A percentile compares a stretch with the other conserved stretches of the same genome.
These are phyloP conservation scores for Cassiopea xamachana DNA, from an alignment of 30 jellyfish, hydroid and myxozoan genomes.

Conservation along the genomic window DNA sequence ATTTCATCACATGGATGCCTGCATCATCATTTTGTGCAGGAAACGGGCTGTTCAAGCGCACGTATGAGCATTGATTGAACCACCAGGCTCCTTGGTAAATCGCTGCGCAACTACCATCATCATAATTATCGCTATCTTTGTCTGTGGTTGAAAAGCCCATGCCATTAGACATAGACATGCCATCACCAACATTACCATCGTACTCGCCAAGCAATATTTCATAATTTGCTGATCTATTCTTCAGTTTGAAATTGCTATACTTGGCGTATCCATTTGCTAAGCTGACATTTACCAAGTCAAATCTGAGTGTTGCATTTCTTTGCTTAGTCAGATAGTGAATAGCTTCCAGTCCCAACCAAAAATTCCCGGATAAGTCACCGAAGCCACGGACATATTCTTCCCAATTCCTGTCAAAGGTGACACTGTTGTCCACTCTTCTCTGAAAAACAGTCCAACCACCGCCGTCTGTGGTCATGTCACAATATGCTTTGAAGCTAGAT, in stretches of 20 bases:
- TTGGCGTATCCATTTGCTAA: background rate
- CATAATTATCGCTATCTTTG: conserved; percentile 1
- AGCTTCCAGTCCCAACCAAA: conserved; percentile 55
- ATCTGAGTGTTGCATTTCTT: conserved; percentile 4
- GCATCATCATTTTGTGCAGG: background rate
- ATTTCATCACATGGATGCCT: conserved; percentile 9
- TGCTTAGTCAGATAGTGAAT: conserved; percentile 30
- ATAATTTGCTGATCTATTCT: background rate
- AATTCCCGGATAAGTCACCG: conserved; percentile 27
- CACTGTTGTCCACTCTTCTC: conserved; percentile 3
- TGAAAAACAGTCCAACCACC: conserved; percentile 67
- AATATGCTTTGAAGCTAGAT: conserved; percentile 15
- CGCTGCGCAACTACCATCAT: background rate
- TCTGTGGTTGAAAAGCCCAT: conserved; percentile 6
- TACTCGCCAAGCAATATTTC: background rate
- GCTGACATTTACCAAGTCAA: conserved; percentile 12
- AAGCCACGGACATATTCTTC: conserved; percentile 29
- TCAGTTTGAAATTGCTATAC: background rate
- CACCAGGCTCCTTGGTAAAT: conserved; percentile 28
- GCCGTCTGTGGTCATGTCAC: conserved; percentile 44
- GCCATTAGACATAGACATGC: conserved; percentile 14
- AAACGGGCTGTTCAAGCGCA: conserved; percentile 22
- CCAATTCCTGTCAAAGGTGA: conserved; percentile 34
- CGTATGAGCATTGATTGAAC: conserved; percentile 11
- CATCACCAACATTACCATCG: conserved; percentile 30